Evolutionary conservation across 37 sponge, comb jelly and placozoan genomes (phyloP).

Genomic region (Chondrosia reniformis): DNA sequence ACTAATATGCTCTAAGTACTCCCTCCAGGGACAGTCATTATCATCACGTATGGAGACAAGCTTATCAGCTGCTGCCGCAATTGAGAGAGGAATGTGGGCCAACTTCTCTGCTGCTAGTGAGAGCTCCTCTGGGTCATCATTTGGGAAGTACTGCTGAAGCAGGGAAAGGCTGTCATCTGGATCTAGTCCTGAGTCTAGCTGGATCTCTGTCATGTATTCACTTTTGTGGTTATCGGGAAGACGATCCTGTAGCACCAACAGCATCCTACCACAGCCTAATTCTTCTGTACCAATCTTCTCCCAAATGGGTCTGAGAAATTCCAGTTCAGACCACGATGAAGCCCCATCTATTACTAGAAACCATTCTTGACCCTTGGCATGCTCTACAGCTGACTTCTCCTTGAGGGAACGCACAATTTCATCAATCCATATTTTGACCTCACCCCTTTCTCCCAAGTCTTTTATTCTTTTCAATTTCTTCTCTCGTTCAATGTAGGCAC

Average conservation of each 20-base stretch:
- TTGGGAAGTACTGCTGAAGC: background rate
- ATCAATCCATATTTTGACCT: too few relatives aligned
- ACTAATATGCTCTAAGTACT: background rate
- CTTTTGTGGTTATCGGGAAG: too few relatives aligned
- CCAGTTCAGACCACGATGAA: background rate
- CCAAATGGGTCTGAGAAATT: background rate
- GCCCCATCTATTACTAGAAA: slow-evolving; percentile 18
- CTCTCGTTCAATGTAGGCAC: too few relatives aligned
- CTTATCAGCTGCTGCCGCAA: background rate
- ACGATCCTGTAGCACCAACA: slow-evolving; percentile 9
- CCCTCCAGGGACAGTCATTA: background rate
- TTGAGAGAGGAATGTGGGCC: slow-evolving; percentile 10
- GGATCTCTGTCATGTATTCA: background rate
- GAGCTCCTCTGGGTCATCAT: background rate
- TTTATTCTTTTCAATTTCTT: too few relatives aligned
- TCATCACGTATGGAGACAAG: background rate
- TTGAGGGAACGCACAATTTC: background rate
- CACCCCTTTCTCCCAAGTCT: too few relatives aligned
- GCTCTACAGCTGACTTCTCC: background rate
- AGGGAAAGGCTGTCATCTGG: background rate
- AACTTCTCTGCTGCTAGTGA: background rate
- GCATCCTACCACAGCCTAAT: background rate
- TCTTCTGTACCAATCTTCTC: background rate
- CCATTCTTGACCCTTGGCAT: background rate
- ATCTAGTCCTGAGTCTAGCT: background rate